Evolutionary conservation across 23 tunicate species (phyloP).

Genomic region (Trididemnum nubilum): DNA sequence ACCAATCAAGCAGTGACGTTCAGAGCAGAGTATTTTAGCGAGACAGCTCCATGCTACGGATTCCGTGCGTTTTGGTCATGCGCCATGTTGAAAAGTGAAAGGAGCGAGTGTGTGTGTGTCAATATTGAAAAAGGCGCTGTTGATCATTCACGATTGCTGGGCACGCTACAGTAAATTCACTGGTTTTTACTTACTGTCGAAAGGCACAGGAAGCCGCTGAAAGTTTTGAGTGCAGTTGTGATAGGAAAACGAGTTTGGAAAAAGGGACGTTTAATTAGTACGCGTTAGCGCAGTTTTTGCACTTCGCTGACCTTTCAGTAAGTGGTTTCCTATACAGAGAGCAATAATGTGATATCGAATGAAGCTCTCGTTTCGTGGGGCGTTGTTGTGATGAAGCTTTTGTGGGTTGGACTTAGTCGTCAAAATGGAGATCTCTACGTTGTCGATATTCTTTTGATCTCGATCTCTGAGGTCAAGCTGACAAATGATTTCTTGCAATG

Average conservation of each 20-base stretch:
- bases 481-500: no score
- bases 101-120: not conserved
- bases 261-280: not conserved
- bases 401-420: no score
- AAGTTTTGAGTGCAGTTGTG: not conserved
- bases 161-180: constrained; percentile 12
- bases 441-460: no score
- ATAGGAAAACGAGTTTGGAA: not conserved
- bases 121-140: not conserved
- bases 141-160: constrained; percentile 3
- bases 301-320: not conserved
- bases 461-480: no score
- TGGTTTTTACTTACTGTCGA: not conserved
- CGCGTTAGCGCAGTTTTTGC: not conserved
- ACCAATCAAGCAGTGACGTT: constrained; percentile 16
- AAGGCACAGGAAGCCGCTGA: constrained; percentile 1
- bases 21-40: not conserved
- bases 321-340: not conserved
- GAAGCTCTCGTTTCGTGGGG: no score
- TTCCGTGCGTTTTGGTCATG: not conserved
- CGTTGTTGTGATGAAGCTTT: no score
- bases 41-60: not conserved
- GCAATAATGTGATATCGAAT: no score
- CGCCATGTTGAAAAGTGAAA: constrained; percentile 10
- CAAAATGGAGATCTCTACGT: no score